Conservation (phyloP, 2,888 invertebrate species). For the Phyllotreta striolata region DNA sequence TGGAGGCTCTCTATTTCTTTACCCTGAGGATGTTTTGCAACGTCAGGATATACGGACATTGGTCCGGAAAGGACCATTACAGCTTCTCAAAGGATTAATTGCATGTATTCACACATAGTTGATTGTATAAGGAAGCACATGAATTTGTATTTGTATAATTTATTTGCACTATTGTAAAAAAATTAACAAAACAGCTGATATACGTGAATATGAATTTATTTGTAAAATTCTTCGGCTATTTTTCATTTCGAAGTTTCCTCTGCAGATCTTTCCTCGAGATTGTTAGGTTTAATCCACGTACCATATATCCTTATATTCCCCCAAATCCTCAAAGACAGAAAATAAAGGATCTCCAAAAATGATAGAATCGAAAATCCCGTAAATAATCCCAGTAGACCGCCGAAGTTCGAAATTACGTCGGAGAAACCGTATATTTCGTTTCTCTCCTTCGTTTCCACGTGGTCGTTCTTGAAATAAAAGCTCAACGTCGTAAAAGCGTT, state of each 20-base stretch:
- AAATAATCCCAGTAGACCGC: constrained; percentile 51
- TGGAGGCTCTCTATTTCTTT: constrained; percentile 21
- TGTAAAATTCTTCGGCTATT: neutral
- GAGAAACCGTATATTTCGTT: constrained; percentile 50
- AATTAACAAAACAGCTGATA: too few species aligned
- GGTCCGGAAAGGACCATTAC: constrained; percentile 43
- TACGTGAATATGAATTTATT: too few species aligned
- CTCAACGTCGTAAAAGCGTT: constrained; percentile 40
- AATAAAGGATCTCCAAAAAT: constrained; percentile 47
- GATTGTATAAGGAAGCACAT: too few species aligned
- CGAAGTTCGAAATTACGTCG: constrained; percentile 51
- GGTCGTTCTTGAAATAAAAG: constrained; percentile 43
- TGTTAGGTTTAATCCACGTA: constrained; percentile 37
- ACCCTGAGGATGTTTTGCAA: constrained; percentile 14
- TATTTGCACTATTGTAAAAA: too few species aligned
- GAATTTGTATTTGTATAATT: too few species aligned
- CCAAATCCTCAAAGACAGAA: constrained; percentile 44
- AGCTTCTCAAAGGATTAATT: neutral
- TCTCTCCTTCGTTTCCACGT: constrained; percentile 47
- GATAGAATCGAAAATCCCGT: constrained; percentile 49
- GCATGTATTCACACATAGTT: too few species aligned
- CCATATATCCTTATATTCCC: constrained; percentile 44
- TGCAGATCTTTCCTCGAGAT: constrained; percentile 2
- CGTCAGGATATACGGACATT: constrained; percentile 18
- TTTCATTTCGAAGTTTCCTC: neutral